Conservation (phyloP, 2,113 vertebrate species). For the Labrus mixtus region DNA sequence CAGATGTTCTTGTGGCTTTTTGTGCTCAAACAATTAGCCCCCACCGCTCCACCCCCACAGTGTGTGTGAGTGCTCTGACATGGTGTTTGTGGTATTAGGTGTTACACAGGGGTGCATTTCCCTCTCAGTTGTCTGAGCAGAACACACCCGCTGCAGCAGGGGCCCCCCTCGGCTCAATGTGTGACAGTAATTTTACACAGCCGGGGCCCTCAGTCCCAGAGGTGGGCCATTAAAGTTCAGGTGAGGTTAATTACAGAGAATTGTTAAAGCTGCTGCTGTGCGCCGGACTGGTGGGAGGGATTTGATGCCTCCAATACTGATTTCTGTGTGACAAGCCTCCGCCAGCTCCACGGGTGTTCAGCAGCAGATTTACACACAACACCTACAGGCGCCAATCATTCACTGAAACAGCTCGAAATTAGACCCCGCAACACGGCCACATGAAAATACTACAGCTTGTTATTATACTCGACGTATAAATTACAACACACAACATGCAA, state of each 20-base stretch:
- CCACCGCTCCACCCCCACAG: constrained; percentile 40
- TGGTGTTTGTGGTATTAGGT: constrained; percentile 76
- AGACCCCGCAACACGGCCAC: constrained; percentile 72
- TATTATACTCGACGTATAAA: constrained; percentile 69
- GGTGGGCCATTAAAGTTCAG: constrained; percentile 84
- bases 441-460: constrained; percentile 75
- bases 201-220: constrained; percentile 73
- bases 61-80: constrained; percentile 63
- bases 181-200: constrained; percentile 80
- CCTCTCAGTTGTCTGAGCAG: constrained; percentile 71
- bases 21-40: constrained; percentile 26
- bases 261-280: constrained; percentile 80
- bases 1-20: constrained; percentile 1
- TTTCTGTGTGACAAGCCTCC: constrained; percentile 62
- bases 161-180: constrained; percentile 63
- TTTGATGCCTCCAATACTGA: constrained; percentile 65
- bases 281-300: constrained; percentile 66
- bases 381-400: constrained; percentile 77
- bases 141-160: constrained; percentile 71
- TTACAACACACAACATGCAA: constrained; percentile 62
- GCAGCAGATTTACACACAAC: constrained; percentile 79
- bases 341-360: constrained; percentile 70
- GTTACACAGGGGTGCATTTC: constrained; percentile 79
- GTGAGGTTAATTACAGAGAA: constrained; percentile 86
- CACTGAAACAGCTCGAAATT: constrained; percentile 71